Evolutionary conservation across 2,113 vertebrate genomes (phyloP).

Genomic region (Anoplopoma fimbria): DNA sequence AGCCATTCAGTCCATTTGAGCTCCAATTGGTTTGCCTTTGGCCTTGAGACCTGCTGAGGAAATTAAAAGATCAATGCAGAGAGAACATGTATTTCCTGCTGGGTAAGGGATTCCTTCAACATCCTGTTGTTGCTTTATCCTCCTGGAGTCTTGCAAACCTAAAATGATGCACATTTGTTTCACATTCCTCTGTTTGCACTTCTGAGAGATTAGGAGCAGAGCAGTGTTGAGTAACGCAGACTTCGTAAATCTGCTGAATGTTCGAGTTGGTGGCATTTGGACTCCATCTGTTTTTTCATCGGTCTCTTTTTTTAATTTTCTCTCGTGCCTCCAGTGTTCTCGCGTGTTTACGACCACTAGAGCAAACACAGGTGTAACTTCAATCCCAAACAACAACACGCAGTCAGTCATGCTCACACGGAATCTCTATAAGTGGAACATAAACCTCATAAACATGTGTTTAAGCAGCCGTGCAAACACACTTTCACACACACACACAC

Average conservation of each 20-base stretch:
- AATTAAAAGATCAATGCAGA: slow-evolving; percentile 59
- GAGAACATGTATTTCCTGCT: slow-evolving; percentile 43
- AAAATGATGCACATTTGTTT: slow-evolving; percentile 45
- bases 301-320: too few relatives aligned
- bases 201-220: slow-evolving; percentile 11
- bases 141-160: neutral
- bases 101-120: slow-evolving; percentile 29
- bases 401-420: neutral
- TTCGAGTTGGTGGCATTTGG: neutral
- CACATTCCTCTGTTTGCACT: slow-evolving; percentile 41
- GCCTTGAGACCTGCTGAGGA: slow-evolving; percentile 42
- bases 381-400: neutral
- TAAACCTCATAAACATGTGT: slow-evolving; percentile 20
- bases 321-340: neutral
- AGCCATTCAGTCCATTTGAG: neutral
- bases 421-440: neutral
- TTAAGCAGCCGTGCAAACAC: neutral
- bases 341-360: neutral
- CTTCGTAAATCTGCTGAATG: neutral
- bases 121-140: slow-evolving; percentile 27
- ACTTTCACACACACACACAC: neutral
- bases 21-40: slow-evolving; percentile 24
- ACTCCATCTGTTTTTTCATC: slow-evolving; percentile 24
- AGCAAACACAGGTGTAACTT: neutral
- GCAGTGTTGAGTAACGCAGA: neutral